Base-by-base conservation (phyloP, 1,140 invertebrate species). In the Eumaeus atala region DNA sequence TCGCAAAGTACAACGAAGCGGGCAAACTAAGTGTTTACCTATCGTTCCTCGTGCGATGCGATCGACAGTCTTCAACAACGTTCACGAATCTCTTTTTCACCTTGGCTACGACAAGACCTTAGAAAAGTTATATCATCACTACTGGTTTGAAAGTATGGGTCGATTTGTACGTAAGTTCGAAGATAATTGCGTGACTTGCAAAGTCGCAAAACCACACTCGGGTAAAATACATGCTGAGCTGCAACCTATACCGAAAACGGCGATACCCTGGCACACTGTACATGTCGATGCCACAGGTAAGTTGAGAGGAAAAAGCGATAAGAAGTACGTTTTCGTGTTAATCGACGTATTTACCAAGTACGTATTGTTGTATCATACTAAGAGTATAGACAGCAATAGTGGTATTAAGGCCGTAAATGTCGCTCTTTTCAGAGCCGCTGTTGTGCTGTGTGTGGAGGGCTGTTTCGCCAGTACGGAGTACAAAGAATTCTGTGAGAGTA, bases 401-500 rank as follows among this genome's bases (percentile, higher is more conserved):
- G 49, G 40, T 9, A 54, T 54, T 14, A 54, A 10, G 0, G 57
- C 57, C 9, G 9, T 59, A 2, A 54, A 54, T 16, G 3, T 40
- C 38, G 10, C 14, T 79, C 8, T 81, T 79, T 51, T n/a, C n/a
- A n/a, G n/a, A n/a, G 69, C 63, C 10, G 40, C 67, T 0, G 71
- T 68, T 12, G 37, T 18, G 12, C 62, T 67, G 1, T 5, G 77
- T 8, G 74, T 78, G 34, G 72, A 68, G 8, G 77, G 74, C 66
- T 68, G 62, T 58, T 82, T 80, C 49, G 67, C 75, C 1, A 59
- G 56, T 37, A 54, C 58, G 51, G 63, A 66, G 9, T 79, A 78
- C 59, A 54, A 51, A 17, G 48, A 75, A 9, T 80, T 70, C 58
- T 77, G 71, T 34, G 14, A 33, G 1, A 28, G 18, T 12, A 37